Conservation (phyloP, 2,888 invertebrate species). For the Druceiella hillmani region DNA sequence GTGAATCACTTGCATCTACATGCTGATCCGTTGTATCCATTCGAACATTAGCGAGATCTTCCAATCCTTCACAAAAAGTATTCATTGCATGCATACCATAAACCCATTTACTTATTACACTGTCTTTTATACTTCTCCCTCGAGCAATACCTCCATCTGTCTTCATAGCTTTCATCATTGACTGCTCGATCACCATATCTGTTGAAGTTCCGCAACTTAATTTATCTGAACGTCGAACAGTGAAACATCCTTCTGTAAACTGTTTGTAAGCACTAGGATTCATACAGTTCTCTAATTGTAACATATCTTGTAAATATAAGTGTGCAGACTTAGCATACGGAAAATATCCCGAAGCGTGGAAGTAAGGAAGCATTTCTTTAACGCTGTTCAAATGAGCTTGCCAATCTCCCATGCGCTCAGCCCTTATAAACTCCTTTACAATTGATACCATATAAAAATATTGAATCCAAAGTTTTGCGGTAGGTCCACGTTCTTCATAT, state of each 20-base stretch:
- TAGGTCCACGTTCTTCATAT: conserved; percentile 29
- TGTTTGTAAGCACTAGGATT: conserved; percentile 27
- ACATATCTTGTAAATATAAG: conserved; percentile 29
- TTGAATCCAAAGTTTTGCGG: conserved; percentile 30
- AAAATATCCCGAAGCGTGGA: too few species aligned
- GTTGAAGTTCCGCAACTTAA: conserved; percentile 32
- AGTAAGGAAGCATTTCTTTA: conserved; percentile 32
- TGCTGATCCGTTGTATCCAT: conserved; percentile 31
- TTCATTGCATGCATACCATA: conserved; percentile 28
- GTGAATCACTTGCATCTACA: conserved; percentile 31
- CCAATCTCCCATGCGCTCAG: conserved; percentile 34
- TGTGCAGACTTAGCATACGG: conserved; percentile 26
- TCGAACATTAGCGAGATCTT: conserved; percentile 28
- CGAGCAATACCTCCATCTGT: conserved; percentile 33
- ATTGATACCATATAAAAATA: conserved; percentile 31
- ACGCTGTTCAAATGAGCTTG: conserved; percentile 30
- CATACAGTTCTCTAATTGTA: conserved; percentile 25
- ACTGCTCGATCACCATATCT: conserved; percentile 31
- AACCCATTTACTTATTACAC: conserved; percentile 32
- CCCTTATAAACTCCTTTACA: conserved; percentile 31
- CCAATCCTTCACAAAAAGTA: conserved; percentile 27
- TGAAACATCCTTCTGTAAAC: conserved; percentile 30
- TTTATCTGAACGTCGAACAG: conserved; percentile 31
- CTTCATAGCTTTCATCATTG: conserved; percentile 30
- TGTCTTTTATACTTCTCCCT: conserved; percentile 32